These are phyloP conservation scores for Penaeus vannamei DNA, from an alignment of 1,140 invertebrate species.

Conservation along the genomic window DNA sequence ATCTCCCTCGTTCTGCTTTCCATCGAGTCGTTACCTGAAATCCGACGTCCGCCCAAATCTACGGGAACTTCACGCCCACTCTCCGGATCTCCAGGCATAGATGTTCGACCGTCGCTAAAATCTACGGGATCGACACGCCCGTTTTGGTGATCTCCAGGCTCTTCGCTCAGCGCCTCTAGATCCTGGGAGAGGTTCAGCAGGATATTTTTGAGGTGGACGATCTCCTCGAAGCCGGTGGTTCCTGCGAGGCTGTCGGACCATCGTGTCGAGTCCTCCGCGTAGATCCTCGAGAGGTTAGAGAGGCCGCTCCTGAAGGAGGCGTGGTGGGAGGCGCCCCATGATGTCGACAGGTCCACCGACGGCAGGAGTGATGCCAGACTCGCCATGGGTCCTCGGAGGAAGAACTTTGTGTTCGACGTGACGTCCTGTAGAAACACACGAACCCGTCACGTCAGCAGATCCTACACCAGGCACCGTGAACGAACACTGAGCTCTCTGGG, in stretches of 20 bases:
- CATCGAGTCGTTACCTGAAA: no score
- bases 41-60: no score
- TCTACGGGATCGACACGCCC: background rate
- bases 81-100: background rate
- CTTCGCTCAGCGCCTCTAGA: background rate
- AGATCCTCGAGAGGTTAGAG: slow-evolving; percentile 18
- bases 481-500: no score
- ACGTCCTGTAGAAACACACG: no score
- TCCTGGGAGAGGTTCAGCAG: slow-evolving; percentile 5
- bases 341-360: slow-evolving; percentile 12
- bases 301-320: slow-evolving; percentile 29
- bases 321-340: slow-evolving; percentile 20
- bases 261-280: background rate
- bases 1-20: slow-evolving; percentile 1
- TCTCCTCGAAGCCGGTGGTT: no score
- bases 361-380: slow-evolving; percentile 19
- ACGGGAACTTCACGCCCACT: background rate
- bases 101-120: background rate
- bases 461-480: no score
- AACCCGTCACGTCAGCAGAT: no score
- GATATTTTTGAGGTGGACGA: background rate
- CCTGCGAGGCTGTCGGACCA: background rate
- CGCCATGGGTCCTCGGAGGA: background rate
- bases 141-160: background rate
- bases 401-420: no score